phyloP scores from a whole-genome alignment of 2,888 invertebrate species.

The Nebria salina region DNA sequence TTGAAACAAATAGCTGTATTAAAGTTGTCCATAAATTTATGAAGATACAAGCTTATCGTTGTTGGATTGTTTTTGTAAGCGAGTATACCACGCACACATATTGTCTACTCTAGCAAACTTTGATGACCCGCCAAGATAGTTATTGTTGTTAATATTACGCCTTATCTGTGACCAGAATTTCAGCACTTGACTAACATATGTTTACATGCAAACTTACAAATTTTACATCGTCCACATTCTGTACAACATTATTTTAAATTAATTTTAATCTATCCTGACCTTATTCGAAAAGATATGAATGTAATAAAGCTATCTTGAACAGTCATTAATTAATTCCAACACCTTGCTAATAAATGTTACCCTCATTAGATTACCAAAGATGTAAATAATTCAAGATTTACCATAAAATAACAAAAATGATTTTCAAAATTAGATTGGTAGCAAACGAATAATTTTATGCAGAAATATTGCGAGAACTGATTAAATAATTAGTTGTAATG shows the following conservation, averaged over 20 bases:
- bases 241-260: background rate
- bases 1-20: constrained; percentile 40
- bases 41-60: constrained; percentile 41
- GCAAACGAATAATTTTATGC: too few species aligned
- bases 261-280: background rate
- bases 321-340: background rate
- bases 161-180: constrained; percentile 37
- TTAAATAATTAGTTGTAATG: background rate
- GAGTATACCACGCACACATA: constrained; percentile 25
- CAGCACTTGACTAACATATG: constrained; percentile 29
- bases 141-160: constrained; percentile 39
- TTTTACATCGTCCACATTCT: constrained; percentile 16
- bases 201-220: constrained; percentile 35
- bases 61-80: background rate
- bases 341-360: background rate
- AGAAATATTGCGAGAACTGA: too few species aligned
- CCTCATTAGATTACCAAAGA: background rate
- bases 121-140: constrained; percentile 39
- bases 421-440: too few species aligned
- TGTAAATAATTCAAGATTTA: too few species aligned
- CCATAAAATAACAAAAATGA: too few species aligned
- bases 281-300: background rate
- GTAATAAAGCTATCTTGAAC: background rate
- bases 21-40: constrained; percentile 41
- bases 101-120: constrained; percentile 7